These are phyloP conservation scores for Poeciliopsis occidentalis DNA, from an alignment of 2,113 vertebrate genomes.

Conservation along the genomic window DNA sequence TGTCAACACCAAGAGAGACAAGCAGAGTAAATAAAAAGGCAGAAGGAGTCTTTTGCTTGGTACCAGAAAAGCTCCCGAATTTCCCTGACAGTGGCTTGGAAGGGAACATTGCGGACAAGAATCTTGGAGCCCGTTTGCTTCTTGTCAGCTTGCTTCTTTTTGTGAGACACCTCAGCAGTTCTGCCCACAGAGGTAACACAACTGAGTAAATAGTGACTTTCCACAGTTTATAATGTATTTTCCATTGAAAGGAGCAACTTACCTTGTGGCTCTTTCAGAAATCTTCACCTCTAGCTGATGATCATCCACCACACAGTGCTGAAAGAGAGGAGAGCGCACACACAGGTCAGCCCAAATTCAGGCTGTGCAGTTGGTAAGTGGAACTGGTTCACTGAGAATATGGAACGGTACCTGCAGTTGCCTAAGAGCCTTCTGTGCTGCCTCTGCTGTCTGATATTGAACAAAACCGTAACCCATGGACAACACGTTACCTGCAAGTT, in stretches of 20 bases:
- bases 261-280: slow-evolving; percentile 90
- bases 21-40: not conserved
- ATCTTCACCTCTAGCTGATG: slow-evolving; percentile 92
- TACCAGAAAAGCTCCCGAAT: slow-evolving; percentile 96
- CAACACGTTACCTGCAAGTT: slow-evolving; percentile 82
- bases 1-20: not conserved
- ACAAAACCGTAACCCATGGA: slow-evolving; percentile 98
- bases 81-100: slow-evolving; percentile 89
- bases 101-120: slow-evolving; percentile 94
- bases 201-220: not conserved
- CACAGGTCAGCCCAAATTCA: slow-evolving; percentile 4
- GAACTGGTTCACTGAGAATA: not conserved
- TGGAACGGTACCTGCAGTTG: slow-evolving; percentile 85
- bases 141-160: slow-evolving; percentile 85
- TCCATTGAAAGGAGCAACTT: slow-evolving; percentile 47
- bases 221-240: not conserved
- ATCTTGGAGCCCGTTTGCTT: slow-evolving; percentile 94
- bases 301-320: slow-evolving; percentile 88
- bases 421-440: slow-evolving; percentile 91
- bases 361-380: not conserved
- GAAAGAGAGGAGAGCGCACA: slow-evolving; percentile 21
- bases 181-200: slow-evolving; percentile 62
- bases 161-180: slow-evolving; percentile 61
- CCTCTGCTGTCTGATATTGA: slow-evolving; percentile 87
- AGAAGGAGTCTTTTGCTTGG: not conserved